Conservation (phyloP, 2,888 invertebrate species). For the Brachyopa scutellaris region DNA sequence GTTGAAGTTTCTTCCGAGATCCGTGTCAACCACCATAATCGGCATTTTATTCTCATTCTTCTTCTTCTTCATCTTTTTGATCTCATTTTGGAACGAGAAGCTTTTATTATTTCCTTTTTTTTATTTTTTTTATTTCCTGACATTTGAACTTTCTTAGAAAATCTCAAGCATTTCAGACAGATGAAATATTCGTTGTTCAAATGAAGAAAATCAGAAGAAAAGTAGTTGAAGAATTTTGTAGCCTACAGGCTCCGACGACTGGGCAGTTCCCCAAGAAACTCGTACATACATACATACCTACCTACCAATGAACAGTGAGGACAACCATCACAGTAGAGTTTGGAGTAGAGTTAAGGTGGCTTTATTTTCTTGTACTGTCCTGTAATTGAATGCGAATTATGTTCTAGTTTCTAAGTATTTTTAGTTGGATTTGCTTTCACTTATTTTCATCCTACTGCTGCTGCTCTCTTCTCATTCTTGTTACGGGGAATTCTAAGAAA, state of each 20-base stretch:
- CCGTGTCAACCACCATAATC: slow-evolving; percentile 5
- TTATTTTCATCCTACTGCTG: too few species aligned
- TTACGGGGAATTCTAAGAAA: slow-evolving; percentile 23
- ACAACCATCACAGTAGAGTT: not conserved
- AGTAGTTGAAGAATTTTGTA: not conserved
- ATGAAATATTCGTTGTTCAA: slow-evolving; percentile 30
- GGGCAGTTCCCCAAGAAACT: too few species aligned
- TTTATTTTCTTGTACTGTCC: slow-evolving; percentile 6
- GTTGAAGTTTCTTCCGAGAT: slow-evolving; percentile 16
- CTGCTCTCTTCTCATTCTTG: not conserved
- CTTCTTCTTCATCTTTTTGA: too few species aligned
- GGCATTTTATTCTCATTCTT: not conserved
- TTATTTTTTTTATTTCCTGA: slow-evolving; percentile 45
- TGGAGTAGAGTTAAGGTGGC: not conserved
- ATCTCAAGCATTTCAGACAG: slow-evolving; percentile 13
- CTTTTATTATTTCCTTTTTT: not conserved
- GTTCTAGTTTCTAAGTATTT: slow-evolving; percentile 4
- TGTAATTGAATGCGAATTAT: slow-evolving; percentile 44
- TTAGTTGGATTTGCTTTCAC: slow-evolving; percentile 41
- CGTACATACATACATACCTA: not conserved
- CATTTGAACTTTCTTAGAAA: slow-evolving; percentile 34
- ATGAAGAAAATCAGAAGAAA: slow-evolving; percentile 10
- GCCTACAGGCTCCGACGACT: slow-evolving; percentile 34
- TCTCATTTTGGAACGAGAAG: not conserved
- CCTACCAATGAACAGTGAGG: too few species aligned